Evolutionary conservation across 2,113 vertebrate species (phyloP), one percentile per base, ranked within the genome.

Genomic region (Carassius carassius): DNA sequence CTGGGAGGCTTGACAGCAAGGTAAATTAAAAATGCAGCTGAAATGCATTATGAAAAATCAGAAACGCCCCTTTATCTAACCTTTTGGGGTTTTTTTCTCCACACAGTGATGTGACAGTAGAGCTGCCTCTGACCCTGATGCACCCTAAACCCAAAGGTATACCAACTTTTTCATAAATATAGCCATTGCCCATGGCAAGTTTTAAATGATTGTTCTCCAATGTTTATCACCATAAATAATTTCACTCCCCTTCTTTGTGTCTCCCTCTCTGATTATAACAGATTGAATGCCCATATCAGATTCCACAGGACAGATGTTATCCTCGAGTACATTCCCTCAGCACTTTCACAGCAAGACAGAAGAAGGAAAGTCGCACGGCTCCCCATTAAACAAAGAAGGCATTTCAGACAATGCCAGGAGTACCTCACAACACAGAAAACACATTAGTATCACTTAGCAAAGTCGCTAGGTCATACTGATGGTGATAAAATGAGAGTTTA

Each of bases 1-100:
- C 92, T 97, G 89, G 94, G 96, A 8, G 95, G 96, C 76, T 95
- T 97, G 86, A 96, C 93, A 76, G 88, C 96, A 91, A 97, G 96
- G 95, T 97, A 90, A 96, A 90, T 41, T 0, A 79, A 44, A 79
- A 21, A 70, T 67, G 29, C 37, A 8, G 3, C 4, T 47, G 0
- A 44, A 62, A 41, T 49, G n/a, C 7, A 47, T 44, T 47, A 47
- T 19, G 13, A 13, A 4, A 19, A 67, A 65, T 49, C 1, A 49
- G 10, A 3, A 63, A 63, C 5, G 8, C 1, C 7, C 47, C 80
- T 87, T 67, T 89, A 69, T 92, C 80, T 87, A 54, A 62, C 21
- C 21, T 21, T 85, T 78, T 17, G n/a, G n/a, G n/a, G 83, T 93
- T 77, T 35, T 87, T 81, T 87, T 81, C 78, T 80, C 32, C 86